Evolutionary conservation across 2,797 vertebrate species (phyloP).

Genomic region (Anguilla pacifica): DNA sequence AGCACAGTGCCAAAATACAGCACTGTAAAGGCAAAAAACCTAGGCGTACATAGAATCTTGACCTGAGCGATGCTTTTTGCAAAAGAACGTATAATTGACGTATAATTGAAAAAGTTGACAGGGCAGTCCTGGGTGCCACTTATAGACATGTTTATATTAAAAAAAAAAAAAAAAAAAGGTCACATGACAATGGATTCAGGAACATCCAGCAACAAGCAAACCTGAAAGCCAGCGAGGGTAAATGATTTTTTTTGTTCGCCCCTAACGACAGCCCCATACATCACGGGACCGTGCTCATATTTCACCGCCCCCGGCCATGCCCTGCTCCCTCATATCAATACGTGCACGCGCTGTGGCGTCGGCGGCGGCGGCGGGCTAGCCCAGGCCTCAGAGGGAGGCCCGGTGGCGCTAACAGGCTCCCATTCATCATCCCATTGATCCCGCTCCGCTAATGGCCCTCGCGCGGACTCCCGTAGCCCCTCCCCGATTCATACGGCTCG

Average conservation of each 20-base stretch:
- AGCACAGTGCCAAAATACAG: background rate
- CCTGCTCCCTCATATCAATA: conserved; percentile 68
- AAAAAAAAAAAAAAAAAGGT: too few relatives aligned
- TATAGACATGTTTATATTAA: background rate
- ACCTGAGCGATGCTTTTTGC: background rate
- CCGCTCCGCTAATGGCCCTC: conserved; percentile 59
- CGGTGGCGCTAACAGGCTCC: conserved; percentile 48
- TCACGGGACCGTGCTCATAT: conserved; percentile 72
- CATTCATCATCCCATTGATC: conserved; percentile 80
- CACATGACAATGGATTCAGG: background rate
- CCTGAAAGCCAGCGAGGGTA: background rate
- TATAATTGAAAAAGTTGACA: background rate
- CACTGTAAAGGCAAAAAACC: background rate
- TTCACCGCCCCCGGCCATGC: conserved; percentile 71
- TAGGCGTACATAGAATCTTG: background rate
- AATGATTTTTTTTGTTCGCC: background rate
- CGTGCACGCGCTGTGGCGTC: conserved; percentile 52
- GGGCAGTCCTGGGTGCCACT: background rate
- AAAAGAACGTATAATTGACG: background rate
- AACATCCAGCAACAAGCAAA: background rate
- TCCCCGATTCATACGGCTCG: conserved; percentile 59
- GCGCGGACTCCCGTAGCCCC: conserved; percentile 52
- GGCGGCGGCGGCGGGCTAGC: conserved; percentile 54
- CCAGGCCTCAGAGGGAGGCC: conserved; percentile 59
- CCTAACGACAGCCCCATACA: conserved; percentile 62